phyloP scores from a whole-genome alignment of 1,140 invertebrate genomes.

The Tyrophagus putrescentiae region DNA sequence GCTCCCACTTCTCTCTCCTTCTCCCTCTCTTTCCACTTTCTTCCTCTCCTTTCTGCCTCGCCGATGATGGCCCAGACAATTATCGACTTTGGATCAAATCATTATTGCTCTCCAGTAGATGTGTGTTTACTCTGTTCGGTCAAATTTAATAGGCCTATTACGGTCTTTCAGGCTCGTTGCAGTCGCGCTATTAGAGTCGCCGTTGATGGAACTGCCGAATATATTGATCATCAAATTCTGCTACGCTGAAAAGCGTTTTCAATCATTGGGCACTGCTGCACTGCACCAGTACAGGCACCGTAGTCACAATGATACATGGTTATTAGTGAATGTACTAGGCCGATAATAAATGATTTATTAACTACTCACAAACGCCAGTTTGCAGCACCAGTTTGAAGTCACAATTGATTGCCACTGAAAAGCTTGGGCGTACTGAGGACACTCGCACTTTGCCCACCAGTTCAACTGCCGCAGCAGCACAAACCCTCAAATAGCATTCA shows the following conservation, averaged over 20 bases:
- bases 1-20: not conserved
- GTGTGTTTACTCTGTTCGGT: conserved; percentile 13
- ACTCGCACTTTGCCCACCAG: too few species aligned
- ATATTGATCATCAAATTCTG: too few species aligned
- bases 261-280: not conserved
- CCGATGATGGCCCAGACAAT: not conserved
- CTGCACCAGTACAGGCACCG: too few species aligned
- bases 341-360: conserved; percentile 15
- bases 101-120: not conserved
- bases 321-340: not conserved
- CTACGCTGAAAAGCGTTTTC: conserved; percentile 10
- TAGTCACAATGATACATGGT: not conserved
- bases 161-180: not conserved
- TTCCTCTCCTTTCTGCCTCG: too few species aligned
- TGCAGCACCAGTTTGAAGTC: not conserved
- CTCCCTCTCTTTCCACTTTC: too few species aligned
- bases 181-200: not conserved
- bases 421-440: too few species aligned
- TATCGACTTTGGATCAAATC: conserved; percentile 11
- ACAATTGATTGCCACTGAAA: not conserved
- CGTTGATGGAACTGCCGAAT: too few species aligned
- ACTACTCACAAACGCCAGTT: not conserved
- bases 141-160: not conserved
- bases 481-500: too few species aligned
- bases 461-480: too few species aligned